Evolutionary conservation across 2,113 vertebrate species (phyloP), one percentile per base, ranked within the genome.

Genomic region (Datnioides undecimradiatus): DNA sequence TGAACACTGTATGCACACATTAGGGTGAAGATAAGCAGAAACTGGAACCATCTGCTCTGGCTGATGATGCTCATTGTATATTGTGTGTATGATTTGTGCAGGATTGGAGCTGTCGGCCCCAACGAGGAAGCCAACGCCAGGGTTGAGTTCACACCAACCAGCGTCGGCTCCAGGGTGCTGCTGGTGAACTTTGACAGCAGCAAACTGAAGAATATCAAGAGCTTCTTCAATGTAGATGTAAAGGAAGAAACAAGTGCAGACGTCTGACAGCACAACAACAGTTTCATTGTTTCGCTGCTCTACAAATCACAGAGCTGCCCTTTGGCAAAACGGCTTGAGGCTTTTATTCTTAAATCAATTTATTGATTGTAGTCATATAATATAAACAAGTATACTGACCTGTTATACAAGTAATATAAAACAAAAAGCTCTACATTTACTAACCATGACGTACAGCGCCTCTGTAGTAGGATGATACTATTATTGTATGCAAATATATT

Each of bases 181-280:
- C 81, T 97, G 90, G 96, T 97, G 74, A 94, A 97, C 89, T 98
- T 99, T 11, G 91, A 96, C 69, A 96, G 96, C 0, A 82, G 96
- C 90, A 95, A 91, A 87, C 90, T 98, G 74, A 93, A 63, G 2
- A 94, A 96, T 1, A 95, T 98, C 81, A 97, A 96, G 87, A 94
- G 94, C 43, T 91, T 40, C 70, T 73, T 74, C 51, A 68, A 36
- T n/a, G 52, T 94, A 59, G 75, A 64, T 4, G 89, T 93, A 21
- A 80, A 84, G 21, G 69, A 81, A 77, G 85, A 51, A 73, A 16
- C 17, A 41, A 13, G 21, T 6, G 5, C 62, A 34, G 2, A 57
- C 5, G 5, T 45, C 12, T 40, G 10, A 11, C 9, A 40, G 21
- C 63, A 27, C 55, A 33, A 64, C 1, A 41, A 19, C 34, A 7